These are phyloP conservation scores for Cydia strobilella DNA, from an alignment of 1,140 invertebrate genomes.

Conservation along the genomic window DNA sequence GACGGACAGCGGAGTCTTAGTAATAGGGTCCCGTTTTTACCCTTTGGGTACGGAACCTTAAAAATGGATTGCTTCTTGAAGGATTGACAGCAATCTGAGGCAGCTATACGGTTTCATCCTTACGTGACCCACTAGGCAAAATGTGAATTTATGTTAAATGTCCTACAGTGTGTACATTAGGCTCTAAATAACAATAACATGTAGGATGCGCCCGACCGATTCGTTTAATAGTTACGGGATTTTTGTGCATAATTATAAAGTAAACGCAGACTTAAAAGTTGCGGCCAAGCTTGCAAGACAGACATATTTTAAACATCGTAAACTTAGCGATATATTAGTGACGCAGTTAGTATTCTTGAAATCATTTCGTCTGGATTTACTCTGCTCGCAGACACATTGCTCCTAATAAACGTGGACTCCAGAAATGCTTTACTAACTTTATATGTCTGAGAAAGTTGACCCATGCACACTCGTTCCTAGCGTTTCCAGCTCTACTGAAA, in stretches of 20 bases:
- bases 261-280: neutral
- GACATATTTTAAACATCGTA: conserved; percentile 13
- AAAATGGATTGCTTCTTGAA: neutral
- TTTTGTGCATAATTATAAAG: neutral
- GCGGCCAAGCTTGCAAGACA: neutral
- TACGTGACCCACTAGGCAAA: too few relatives aligned
- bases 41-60: too few relatives aligned
- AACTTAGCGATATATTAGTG: conserved; percentile 20
- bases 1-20: too few relatives aligned
- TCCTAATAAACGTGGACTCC: conserved; percentile 10
- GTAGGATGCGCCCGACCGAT: too few relatives aligned
- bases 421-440: neutral
- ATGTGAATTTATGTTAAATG: too few relatives aligned
- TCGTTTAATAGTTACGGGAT: too few relatives aligned
- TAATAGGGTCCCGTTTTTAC: too few relatives aligned
- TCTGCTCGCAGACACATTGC: neutral
- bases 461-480: neutral
- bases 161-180: too few relatives aligned
- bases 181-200: too few relatives aligned
- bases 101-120: neutral
- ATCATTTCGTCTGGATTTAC: conserved; percentile 18
- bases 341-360: conserved; percentile 23
- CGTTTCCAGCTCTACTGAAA: neutral
- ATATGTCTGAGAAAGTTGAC: conserved; percentile 17
- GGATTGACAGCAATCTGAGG: neutral